Evolutionary conservation across 1,140 invertebrate species (phyloP).

Genomic region (Drosophila arawakana): DNA sequence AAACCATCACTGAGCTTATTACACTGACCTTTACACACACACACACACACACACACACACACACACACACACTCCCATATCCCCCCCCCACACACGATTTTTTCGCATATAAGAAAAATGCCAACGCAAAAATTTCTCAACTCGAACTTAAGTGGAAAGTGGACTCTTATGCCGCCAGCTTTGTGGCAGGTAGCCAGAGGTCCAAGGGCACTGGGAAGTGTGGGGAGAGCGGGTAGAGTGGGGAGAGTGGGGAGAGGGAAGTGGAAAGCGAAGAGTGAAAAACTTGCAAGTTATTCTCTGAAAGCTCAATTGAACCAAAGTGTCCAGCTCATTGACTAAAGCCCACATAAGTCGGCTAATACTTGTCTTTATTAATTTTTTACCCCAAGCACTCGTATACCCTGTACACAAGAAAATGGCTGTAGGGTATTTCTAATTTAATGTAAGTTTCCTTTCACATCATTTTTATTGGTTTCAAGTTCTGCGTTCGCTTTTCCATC

Average conservation of each 20-base stretch:
- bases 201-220: background rate
- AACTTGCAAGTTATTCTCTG: background rate
- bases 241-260: background rate
- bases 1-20: conserved; percentile 62
- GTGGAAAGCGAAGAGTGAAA: background rate
- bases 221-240: background rate
- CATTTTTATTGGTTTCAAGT: too few species aligned
- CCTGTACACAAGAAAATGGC: background rate
- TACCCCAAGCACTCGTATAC: background rate
- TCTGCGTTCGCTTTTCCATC: too few species aligned
- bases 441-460: background rate
- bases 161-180: conserved; percentile 9
- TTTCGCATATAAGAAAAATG: conserved; percentile 19
- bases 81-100: conserved; percentile 14
- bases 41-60: conserved; percentile 6
- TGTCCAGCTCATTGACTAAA: conserved; percentile 50
- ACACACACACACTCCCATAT: conserved; percentile 8
- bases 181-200: conserved; percentile 11
- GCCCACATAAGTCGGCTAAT: conserved; percentile 36
- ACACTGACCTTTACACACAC: conserved; percentile 62
- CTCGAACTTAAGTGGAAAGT: conserved; percentile 16
- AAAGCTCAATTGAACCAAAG: conserved; percentile 32
- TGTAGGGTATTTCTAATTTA: background rate
- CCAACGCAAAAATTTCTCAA: conserved; percentile 35
- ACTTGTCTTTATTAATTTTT: conserved; percentile 39